Conservation (phyloP, 2,888 invertebrate species). For the Eledone cirrhosa region DNA sequence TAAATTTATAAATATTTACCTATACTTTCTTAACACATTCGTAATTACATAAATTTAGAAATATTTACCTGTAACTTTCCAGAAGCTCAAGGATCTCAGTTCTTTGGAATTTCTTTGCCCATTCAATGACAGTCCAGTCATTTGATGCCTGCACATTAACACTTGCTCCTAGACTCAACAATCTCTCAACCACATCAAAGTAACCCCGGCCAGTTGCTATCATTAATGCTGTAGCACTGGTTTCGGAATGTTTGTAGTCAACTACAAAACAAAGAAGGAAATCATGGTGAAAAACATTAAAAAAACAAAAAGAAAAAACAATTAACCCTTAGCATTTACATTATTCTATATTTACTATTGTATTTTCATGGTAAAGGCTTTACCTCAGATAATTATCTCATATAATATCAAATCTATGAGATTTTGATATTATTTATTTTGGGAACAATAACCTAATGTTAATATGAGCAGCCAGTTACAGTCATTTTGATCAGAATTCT, state of each 20-base stretch:
- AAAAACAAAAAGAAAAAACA: too few species aligned
- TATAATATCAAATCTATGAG: too few species aligned
- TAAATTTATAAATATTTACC: too few species aligned
- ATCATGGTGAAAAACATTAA: not conserved
- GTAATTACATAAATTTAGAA: not conserved
- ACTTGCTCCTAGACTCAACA: conserved; percentile 78
- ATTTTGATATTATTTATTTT: too few species aligned
- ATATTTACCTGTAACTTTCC: conserved; percentile 67
- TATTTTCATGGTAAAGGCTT: too few species aligned
- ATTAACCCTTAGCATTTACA: too few species aligned
- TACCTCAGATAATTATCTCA: too few species aligned
- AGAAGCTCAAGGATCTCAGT: conserved; percentile 74
- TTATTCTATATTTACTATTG: too few species aligned
- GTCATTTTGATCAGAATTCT: too few species aligned
- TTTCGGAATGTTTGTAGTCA: conserved; percentile 76
- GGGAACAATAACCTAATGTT: too few species aligned
- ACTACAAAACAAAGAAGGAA: conserved; percentile 62
- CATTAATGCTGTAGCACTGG: conserved; percentile 79
- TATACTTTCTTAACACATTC: too few species aligned
- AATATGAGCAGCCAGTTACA: too few species aligned
- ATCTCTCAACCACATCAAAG: conserved; percentile 74
- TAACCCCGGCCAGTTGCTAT: conserved; percentile 80
- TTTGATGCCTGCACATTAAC: conserved; percentile 71
- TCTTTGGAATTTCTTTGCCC: conserved; percentile 75
- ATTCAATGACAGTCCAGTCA: conserved; percentile 78